Conservation (phyloP, 1,140 invertebrate species). For the Ladona fulva region DNA sequence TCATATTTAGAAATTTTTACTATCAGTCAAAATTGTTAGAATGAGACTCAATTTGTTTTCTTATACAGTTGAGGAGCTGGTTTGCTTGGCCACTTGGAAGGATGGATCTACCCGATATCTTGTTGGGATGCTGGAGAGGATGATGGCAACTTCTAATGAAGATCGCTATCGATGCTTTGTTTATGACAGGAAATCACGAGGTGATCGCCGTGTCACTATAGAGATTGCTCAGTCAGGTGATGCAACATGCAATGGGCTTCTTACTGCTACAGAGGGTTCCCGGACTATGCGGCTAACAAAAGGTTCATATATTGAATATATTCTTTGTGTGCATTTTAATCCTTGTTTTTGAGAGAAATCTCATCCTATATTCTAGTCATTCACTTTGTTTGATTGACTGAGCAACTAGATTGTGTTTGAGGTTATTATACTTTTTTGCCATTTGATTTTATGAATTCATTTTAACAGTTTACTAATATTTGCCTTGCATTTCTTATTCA, state of each 20-base stretch:
- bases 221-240: conserved; percentile 77
- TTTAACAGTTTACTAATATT: too few species aligned
- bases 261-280: conserved; percentile 67
- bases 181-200: conserved; percentile 49
- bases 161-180: conserved; percentile 88
- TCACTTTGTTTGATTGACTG: too few species aligned
- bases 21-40: too few species aligned
- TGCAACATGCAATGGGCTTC: conserved; percentile 77
- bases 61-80: conserved; percentile 69
- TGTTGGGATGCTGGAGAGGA: conserved; percentile 67
- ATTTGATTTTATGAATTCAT: too few species aligned
- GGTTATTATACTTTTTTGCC: not conserved
- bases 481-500: too few species aligned
- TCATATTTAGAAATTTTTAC: too few species aligned
- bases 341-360: too few species aligned
- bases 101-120: conserved; percentile 78
- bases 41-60: conserved; percentile 9
- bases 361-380: too few species aligned
- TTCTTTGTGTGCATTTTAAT: not conserved
- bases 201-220: conserved; percentile 31
- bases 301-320: conserved; percentile 38
- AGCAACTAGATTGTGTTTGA: not conserved
- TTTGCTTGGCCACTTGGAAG: conserved; percentile 80
- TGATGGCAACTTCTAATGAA: conserved; percentile 78
- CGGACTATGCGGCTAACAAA: conserved; percentile 62